These are phyloP conservation scores for Dallia pectoralis DNA, from an alignment of 2,797 vertebrate species.

Conservation along the genomic window DNA sequence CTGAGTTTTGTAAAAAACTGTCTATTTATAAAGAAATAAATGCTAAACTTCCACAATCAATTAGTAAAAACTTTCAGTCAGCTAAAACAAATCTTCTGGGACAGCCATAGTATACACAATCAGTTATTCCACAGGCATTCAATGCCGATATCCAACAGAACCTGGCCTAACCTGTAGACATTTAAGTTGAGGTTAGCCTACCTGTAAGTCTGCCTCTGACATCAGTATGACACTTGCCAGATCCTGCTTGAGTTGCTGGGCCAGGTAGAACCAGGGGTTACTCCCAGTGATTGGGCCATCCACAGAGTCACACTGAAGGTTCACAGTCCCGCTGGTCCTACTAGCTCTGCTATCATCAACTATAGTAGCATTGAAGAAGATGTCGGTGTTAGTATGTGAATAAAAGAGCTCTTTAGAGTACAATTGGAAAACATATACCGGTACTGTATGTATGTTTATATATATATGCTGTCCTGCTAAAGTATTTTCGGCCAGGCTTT, in stretches of 20 bases:
- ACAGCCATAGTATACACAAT: too few relatives aligned
- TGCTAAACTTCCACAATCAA: too few relatives aligned
- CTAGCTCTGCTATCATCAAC: conserved; percentile 82
- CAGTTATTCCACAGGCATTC: too few relatives aligned
- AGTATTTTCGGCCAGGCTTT: too few relatives aligned
- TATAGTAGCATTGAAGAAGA: conserved; percentile 17
- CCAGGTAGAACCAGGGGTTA: conserved; percentile 77
- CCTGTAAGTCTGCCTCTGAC: conserved; percentile 90
- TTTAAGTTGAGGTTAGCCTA: conserved; percentile 42
- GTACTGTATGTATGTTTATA: too few relatives aligned
- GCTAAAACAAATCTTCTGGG: too few relatives aligned
- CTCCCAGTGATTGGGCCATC: conserved; percentile 47
- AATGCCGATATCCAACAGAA: background rate
- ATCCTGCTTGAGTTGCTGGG: conserved; percentile 81
- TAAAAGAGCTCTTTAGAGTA: background rate
- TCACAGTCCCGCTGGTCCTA: conserved; percentile 70
- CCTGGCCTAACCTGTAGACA: background rate
- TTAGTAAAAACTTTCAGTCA: too few relatives aligned
- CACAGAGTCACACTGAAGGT: conserved; percentile 64
- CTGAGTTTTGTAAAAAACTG: too few relatives aligned
- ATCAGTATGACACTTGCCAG: conserved; percentile 87
- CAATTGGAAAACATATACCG: too few relatives aligned
- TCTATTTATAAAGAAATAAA: too few relatives aligned
- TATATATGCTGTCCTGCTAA: too few relatives aligned
- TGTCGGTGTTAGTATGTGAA: background rate